Conservation (phyloP, 2,888 invertebrate species). For the Torymus auratus region DNA sequence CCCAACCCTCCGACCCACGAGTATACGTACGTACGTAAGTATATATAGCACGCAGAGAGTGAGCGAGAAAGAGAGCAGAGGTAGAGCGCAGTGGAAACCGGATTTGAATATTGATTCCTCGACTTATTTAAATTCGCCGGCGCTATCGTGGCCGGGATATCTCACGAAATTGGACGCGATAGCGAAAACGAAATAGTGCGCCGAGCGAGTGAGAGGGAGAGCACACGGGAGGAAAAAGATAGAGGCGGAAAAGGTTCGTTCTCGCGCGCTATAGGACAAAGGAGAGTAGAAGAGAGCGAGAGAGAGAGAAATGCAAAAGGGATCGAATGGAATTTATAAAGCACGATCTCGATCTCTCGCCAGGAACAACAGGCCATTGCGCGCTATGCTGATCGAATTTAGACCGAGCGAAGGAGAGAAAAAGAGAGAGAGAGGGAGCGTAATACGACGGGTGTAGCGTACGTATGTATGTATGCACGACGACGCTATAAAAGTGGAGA, state of each 20-base stretch:
- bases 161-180: slow-evolving; percentile 75
- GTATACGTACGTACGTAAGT: slow-evolving; percentile 5
- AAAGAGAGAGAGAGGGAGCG: slow-evolving; percentile 49
- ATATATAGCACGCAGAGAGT: not conserved
- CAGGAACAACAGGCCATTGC: slow-evolving; percentile 58
- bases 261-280: slow-evolving; percentile 52
- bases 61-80: not conserved
- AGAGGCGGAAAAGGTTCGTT: slow-evolving; percentile 33
- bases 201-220: slow-evolving; percentile 51
- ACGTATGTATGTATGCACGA: slow-evolving; percentile 11
- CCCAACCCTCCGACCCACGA: not conserved
- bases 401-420: slow-evolving; percentile 3
- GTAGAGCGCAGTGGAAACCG: slow-evolving; percentile 51
- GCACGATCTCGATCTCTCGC: slow-evolving; percentile 68
- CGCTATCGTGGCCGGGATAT: slow-evolving; percentile 62
- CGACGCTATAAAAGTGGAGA: slow-evolving; percentile 25
- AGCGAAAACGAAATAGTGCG: slow-evolving; percentile 72
- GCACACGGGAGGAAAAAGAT: slow-evolving; percentile 55
- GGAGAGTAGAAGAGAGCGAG: slow-evolving; percentile 25
- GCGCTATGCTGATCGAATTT: slow-evolving; percentile 56
- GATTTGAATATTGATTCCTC: slow-evolving; percentile 77
- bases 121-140: slow-evolving; percentile 75
- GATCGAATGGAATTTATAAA: slow-evolving; percentile 71
- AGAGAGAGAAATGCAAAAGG: slow-evolving; percentile 65
- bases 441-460: slow-evolving; percentile 47